These are phyloP conservation scores for Sprattus sprattus DNA, from an alignment of 2,113 vertebrate genomes.

Conservation along the genomic window DNA sequence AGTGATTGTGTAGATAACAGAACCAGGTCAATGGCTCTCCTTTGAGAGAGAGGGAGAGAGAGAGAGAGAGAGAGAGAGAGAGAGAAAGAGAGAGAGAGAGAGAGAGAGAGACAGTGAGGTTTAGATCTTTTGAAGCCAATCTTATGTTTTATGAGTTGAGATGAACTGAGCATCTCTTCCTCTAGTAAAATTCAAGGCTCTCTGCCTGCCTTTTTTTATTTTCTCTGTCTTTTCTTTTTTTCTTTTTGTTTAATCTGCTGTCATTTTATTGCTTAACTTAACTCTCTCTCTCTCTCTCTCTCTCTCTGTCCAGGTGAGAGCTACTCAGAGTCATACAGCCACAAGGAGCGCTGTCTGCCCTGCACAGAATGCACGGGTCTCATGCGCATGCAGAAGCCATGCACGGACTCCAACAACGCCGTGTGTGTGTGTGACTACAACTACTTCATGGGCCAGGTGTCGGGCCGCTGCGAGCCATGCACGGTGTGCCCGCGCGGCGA, in stretches of 20 bases:
- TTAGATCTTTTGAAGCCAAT: background rate
- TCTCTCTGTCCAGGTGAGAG: slow-evolving; percentile 76
- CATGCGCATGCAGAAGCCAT: slow-evolving; percentile 87
- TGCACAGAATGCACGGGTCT: slow-evolving; percentile 86
- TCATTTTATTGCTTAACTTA: slow-evolving; percentile 29
- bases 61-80: too few relatives aligned
- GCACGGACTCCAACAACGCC: slow-evolving; percentile 93
- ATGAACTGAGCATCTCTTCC: background rate
- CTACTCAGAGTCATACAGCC: slow-evolving; percentile 86
- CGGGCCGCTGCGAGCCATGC: slow-evolving; percentile 74
- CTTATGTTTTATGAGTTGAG: background rate
- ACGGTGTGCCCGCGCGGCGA: slow-evolving; percentile 78
- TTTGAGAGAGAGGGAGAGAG: background rate
- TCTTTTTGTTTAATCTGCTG: background rate
- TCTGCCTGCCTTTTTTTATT: background rate
- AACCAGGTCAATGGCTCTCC: background rate
- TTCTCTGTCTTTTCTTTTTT: background rate
- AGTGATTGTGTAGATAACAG: background rate
- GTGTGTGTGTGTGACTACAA: slow-evolving; percentile 85
- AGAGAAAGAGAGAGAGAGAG: too few relatives aligned
- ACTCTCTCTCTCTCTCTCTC: background rate
- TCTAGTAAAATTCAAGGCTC: background rate
- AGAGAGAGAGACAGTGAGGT: background rate
- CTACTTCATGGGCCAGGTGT: slow-evolving; percentile 69
- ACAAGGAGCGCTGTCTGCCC: slow-evolving; percentile 77